These are phyloP conservation scores for Anneissia japonica DNA, from an alignment of 35 echinoderm and acorn worm genomes.

Conservation along the genomic window DNA sequence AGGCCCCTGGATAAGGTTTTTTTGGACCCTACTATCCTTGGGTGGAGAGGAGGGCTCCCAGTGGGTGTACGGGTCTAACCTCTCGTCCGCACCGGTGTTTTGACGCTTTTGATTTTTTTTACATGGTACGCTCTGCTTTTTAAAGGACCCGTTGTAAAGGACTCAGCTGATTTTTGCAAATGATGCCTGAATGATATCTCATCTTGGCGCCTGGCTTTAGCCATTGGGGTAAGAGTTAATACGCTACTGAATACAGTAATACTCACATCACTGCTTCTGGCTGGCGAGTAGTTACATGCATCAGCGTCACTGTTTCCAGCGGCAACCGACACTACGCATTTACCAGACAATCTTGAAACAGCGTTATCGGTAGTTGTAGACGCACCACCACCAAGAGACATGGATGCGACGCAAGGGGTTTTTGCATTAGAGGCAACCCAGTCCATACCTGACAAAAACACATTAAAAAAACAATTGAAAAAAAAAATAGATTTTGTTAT, in stretches of 20 bases:
- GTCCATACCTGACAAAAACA: constrained; percentile 10
- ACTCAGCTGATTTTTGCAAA: background rate
- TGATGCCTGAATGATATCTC: background rate
- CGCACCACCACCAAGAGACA: constrained; percentile 32
- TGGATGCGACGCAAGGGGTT: constrained; percentile 20
- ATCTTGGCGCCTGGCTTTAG: too few species aligned
- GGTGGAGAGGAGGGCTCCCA: too few species aligned
- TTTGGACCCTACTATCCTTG: too few species aligned
- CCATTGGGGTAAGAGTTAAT: too few species aligned
- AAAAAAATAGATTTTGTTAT: too few species aligned
- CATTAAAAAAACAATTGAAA: background rate
- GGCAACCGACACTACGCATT: background rate
- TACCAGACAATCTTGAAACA: background rate
- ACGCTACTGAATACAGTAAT: too few species aligned
- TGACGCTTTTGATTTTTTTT: too few species aligned
- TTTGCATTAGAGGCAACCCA: constrained; percentile 18
- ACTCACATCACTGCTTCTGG: constrained; percentile 6
- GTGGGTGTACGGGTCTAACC: too few species aligned
- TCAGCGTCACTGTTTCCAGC: constrained; percentile 33
- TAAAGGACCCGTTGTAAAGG: background rate
- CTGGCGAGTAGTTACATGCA: constrained; percentile 38
- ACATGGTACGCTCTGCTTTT: too few species aligned
- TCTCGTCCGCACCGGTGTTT: too few species aligned
- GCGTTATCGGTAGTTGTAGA: background rate
- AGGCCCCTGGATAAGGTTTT: too few species aligned